Conservation (phyloP, 2,113 vertebrate species). For the Nesospiza acunhae region DNA sequence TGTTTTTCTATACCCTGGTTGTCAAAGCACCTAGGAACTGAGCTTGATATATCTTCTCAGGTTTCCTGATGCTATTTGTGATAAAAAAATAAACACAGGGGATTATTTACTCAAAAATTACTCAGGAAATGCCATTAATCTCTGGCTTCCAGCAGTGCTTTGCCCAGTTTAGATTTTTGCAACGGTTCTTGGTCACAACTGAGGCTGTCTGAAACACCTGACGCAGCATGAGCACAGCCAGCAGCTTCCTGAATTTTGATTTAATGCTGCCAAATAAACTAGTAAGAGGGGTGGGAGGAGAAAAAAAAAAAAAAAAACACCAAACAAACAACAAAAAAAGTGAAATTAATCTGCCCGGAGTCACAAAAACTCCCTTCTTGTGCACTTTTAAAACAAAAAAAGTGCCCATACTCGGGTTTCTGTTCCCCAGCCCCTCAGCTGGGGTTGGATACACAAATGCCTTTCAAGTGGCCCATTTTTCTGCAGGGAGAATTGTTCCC, state of each 20-base stretch:
- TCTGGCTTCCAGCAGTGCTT: not conserved
- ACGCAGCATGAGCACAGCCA: not conserved
- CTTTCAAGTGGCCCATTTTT: not conserved
- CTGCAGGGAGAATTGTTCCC: not conserved
- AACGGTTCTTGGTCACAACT: not conserved
- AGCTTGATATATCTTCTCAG: not conserved
- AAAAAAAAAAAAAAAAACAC: too few relatives aligned
- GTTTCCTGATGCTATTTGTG: not conserved
- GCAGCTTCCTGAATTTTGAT: not conserved
- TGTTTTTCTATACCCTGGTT: not conserved
- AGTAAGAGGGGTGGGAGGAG: accelerated
- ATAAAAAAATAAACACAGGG: not conserved
- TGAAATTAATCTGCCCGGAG: not conserved
- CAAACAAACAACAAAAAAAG: not conserved
- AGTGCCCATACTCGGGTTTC: not conserved
- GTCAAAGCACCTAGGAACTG: not conserved
- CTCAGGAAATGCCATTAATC: not conserved
- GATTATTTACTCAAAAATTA: not conserved
- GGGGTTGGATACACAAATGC: not conserved
- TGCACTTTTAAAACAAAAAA: not conserved
- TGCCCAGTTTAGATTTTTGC: not conserved
- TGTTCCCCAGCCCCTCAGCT: conserved; percentile 5
- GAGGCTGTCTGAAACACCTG: not conserved
- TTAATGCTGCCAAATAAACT: not conserved
- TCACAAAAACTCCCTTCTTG: not conserved